Evolutionary conservation across 2,888 invertebrate species (phyloP), one percentile per base, ranked within the genome.

Genomic region (Phyllotreta striolata): DNA sequence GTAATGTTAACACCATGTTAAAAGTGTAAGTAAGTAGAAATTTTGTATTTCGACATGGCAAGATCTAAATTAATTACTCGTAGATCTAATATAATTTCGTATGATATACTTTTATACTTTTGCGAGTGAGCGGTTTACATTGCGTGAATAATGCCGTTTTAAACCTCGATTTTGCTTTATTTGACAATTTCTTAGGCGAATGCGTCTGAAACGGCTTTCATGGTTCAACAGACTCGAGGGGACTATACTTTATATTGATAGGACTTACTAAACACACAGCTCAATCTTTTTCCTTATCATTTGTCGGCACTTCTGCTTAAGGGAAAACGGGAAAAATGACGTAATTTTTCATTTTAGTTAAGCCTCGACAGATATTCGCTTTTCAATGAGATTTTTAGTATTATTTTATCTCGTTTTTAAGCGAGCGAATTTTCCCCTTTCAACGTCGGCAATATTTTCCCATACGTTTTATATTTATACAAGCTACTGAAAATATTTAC

Each of bases 281-380:
- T 59, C 51, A 59, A 59, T 64, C 64, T 61, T 56, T 24, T 64
- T 64, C 61, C 64, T 60, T 64, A 55, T 64, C 64, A 64, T 64
- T 64, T 64, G 60, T 64, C 61, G 56, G 52, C 60, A 64, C 61
- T 64, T 64, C 49, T 59, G n/a, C 49, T 40, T 37, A 55, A 47
- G 56, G 60, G 37, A 44, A 61, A 43, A 46, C 24, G 44, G 12
- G 51, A 60, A 55, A 55, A 56, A 56, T 56, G 34, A 39, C 55
- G 52, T 61, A 52, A 64, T 64, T 61, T 64, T 64, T 61, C 61
- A 56, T 61, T 59, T 59, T 51, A 38, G n/a, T 39, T 14, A 35
- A 10, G 12, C 51, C 35, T 12, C 24, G 49, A 46, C n/a, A 40
- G 47, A 58, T 58, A 39, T 14, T 47, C 14, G 39, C 37, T 49